Conservation (phyloP, 2,113 vertebrate species). For the Malurus melanocephalus region DNA sequence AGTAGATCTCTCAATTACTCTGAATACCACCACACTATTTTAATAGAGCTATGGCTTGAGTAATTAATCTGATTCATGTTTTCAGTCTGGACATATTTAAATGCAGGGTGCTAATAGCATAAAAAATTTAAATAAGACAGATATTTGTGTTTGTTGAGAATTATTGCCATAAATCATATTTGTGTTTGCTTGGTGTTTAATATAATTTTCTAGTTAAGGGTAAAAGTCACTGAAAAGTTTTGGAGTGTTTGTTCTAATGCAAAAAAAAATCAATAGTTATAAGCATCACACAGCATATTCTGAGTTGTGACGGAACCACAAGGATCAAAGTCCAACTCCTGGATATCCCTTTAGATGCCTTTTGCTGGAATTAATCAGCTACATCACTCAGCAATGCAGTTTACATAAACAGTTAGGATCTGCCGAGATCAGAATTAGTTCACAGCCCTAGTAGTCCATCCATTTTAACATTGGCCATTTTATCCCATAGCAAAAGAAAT, state of each 20-base stretch:
- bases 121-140: neutral
- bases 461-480: neutral
- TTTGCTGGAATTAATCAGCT: neutral
- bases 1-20: neutral
- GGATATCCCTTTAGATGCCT: neutral
- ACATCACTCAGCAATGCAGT: neutral
- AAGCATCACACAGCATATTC: neutral
- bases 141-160: neutral
- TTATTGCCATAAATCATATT: neutral
- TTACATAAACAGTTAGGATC: neutral
- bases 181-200: neutral
- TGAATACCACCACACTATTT: neutral
- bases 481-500: neutral
- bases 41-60: neutral
- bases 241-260: neutral
- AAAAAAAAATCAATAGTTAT: neutral
- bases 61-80: neutral
- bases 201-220: neutral
- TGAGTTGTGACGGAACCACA: neutral
- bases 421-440: neutral
- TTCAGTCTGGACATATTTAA: neutral
- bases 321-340: neutral
- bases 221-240: neutral
- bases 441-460: neutral
- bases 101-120: neutral